Evolutionary conservation across 2,113 vertebrate species (phyloP), one percentile per base, ranked within the genome.

Genomic region (Myanophis thanlyinensis): DNA sequence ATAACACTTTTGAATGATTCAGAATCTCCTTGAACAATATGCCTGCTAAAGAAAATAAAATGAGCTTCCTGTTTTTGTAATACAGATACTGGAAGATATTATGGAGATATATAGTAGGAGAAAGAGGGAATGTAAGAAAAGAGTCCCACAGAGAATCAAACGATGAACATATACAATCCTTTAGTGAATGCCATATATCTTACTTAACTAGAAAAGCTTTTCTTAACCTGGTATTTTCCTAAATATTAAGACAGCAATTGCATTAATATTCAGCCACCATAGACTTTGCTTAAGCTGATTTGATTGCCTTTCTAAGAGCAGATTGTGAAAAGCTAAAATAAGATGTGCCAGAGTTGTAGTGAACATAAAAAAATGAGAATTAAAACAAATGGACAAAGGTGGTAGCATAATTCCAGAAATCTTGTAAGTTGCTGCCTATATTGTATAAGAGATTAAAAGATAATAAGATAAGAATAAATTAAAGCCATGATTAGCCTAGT

Each of bases 51-150:
- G 93, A 27, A 92, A 51, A 85, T 0, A 1, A 93, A 35, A 53
- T 52, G 54, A 47, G n/a, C 85, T 73, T 54, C 47, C 54, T 67
- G 46, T 87, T 87, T 73, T 87, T 49, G 25, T 49, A 94, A 94
- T 94, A 94, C 91, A 49, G n/a, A 47, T 90, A 93, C 35, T 54
- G 90, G 92, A 93, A 92, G 52, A 85, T 67, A 92, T 90, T 88
- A 95, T 52, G 0, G 0, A 92, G 48, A 25, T 92, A 73, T 15
- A 87, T 5, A 62, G 46, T 91, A 44, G 1, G 20, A 80, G 86
- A 52, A 40, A 30, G 10, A 22, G 88, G 15, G 11, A 84, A 84
- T 85, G 22, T 27, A 93, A 54, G 18, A 44, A n/a, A 48, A 51
- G 23, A 40, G 25, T 22, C 87, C 9, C 51, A 53, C 2, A 44